These are phyloP conservation scores for Torymus auratus DNA, from an alignment of 2,888 invertebrate species.

Conservation along the genomic window DNA sequence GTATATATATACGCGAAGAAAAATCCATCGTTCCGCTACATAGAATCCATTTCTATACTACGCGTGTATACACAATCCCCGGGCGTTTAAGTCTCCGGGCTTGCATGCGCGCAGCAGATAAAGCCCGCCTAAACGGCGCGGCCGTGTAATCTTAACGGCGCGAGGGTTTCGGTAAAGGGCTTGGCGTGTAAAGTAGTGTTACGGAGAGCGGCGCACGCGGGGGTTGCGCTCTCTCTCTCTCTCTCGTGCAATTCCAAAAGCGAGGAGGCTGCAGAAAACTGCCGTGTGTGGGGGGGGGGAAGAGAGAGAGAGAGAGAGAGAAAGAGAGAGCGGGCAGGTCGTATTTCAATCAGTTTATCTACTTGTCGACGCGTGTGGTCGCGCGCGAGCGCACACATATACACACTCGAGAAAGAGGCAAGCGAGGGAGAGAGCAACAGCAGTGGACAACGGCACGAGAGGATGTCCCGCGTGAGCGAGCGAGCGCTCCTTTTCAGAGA, in stretches of 20 bases:
- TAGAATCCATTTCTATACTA: too few relatives aligned
- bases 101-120: constrained; percentile 8
- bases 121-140: neutral
- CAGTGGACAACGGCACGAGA: constrained; percentile 61
- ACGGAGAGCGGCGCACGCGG: constrained; percentile 21
- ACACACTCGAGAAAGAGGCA: constrained; percentile 67
- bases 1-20: too few relatives aligned
- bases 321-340: constrained; percentile 59
- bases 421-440: constrained; percentile 63
- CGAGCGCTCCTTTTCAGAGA: constrained; percentile 48
- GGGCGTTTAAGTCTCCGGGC: constrained; percentile 20
- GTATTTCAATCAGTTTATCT: constrained; percentile 76
- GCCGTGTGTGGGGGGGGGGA: constrained; percentile 11
- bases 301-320: constrained; percentile 29
- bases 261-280: neutral
- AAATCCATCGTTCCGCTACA: too few relatives aligned
- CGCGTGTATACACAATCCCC: neutral
- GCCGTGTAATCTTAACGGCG: constrained; percentile 55
- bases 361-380: constrained; percentile 76
- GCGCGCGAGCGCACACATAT: constrained; percentile 46
- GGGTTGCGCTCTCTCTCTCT: constrained; percentile 21
- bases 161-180: constrained; percentile 56
- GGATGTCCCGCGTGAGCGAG: constrained; percentile 49
- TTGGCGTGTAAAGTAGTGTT: constrained; percentile 54
- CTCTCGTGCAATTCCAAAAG: constrained; percentile 29